Conservation (phyloP, 2,888 invertebrate genomes). For the Aradus depressus region DNA sequence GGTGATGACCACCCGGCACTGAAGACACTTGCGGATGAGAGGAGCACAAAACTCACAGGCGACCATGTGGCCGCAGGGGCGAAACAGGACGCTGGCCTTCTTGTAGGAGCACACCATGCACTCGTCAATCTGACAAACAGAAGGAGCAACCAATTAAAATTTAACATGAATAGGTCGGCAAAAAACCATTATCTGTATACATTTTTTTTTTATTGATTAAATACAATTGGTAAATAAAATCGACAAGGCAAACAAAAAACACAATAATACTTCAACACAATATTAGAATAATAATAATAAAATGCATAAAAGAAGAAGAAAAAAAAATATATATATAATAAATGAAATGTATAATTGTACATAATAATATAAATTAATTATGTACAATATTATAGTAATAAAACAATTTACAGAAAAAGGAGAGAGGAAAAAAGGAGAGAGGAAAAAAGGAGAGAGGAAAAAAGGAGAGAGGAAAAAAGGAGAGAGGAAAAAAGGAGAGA, state of each 20-base stretch:
- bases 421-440: too few relatives aligned
- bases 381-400: too few relatives aligned
- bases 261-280: not conserved
- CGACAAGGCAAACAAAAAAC: not conserved
- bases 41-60: conserved; percentile 83
- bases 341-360: too few relatives aligned
- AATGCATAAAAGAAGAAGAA: too few relatives aligned
- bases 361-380: too few relatives aligned
- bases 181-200: not conserved
- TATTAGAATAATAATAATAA: not conserved
- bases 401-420: too few relatives aligned
- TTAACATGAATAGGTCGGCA: not conserved
- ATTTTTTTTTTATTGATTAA: not conserved
- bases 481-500: too few relatives aligned
- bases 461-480: too few relatives aligned
- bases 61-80: conserved; percentile 92
- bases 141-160: not conserved
- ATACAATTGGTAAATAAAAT: not conserved
- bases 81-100: conserved; percentile 82
- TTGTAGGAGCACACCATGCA: conserved; percentile 93
- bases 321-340: too few relatives aligned
- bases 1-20: conserved; percentile 80
- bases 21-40: conserved; percentile 95
- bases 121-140: conserved; percentile 59
- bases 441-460: too few relatives aligned